Percentiles rank a stretch among this genome's conserved stretches.
phyloP scores from a whole-genome alignment of 1,140 invertebrate genomes.

The Drosophila prosaltans region DNA sequence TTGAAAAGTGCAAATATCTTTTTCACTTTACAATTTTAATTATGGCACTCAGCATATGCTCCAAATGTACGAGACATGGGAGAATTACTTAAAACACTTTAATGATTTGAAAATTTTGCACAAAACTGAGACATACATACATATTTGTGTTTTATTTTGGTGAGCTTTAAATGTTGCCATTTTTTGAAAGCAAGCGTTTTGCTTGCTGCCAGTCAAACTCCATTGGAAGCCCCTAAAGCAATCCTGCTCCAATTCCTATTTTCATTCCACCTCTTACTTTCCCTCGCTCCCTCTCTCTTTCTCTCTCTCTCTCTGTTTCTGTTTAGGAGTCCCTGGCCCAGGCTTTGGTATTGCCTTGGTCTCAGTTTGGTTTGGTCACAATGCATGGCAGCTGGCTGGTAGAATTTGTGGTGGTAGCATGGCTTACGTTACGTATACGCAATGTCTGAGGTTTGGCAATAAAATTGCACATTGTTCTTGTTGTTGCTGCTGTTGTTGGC shows the following conservation, averaged over 20 bases:
- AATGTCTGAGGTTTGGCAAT: conserved; percentile 77
- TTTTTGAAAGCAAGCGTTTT: conserved; percentile 1
- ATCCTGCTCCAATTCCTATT: conserved; percentile 14
- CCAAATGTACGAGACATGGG: conserved; percentile 66
- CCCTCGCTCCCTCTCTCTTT: not conserved
- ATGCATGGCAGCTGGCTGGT: conserved; percentile 64
- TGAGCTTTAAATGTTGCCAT: not conserved
- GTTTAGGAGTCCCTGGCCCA: not conserved
- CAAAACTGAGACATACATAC: not conserved
- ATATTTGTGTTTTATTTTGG: not conserved
- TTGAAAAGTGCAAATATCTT: conserved; percentile 68
- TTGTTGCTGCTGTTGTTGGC: conserved; percentile 37
- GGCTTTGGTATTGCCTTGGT: not conserved
- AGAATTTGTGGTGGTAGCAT: conserved; percentile 64
- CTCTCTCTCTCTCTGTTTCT: not conserved
- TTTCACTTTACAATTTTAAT: conserved; percentile 76
- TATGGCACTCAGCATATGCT: conserved; percentile 67
- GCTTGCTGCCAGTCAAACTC: conserved; percentile 36
- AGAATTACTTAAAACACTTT: not conserved
- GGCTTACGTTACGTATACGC: conserved; percentile 77
- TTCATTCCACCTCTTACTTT: not conserved
- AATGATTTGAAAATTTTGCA: not conserved
- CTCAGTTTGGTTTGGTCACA: conserved; percentile 26
- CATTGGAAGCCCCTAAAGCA: conserved; percentile 43
- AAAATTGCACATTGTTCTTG: conserved; percentile 76